phyloP scores from a whole-genome alignment of 2,113 vertebrate species.

The Oncorhynchus mykiss region DNA sequence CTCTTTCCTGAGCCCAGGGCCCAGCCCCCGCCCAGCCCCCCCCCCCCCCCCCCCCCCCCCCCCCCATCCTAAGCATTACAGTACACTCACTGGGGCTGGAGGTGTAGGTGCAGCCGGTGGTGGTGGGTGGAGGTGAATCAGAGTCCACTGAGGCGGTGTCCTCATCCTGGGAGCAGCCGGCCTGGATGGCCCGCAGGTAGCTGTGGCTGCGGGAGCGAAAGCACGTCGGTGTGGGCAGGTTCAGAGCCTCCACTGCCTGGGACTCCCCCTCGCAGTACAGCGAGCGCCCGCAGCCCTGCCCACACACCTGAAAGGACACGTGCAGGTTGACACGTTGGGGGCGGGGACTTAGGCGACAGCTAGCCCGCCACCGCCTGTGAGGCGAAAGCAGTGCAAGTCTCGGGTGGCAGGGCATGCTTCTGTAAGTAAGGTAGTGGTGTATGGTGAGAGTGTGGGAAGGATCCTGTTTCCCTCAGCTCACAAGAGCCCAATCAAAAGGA shows the following conservation, averaged over 20 bases:
- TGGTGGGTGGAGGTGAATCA: slow-evolving; percentile 85
- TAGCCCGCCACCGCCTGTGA: background rate
- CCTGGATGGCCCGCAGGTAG: slow-evolving; percentile 98
- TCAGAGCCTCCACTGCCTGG: slow-evolving; percentile 84
- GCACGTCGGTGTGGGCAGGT: slow-evolving; percentile 91
- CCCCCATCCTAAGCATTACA: slow-evolving; percentile 8
- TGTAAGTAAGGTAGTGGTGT: background rate
- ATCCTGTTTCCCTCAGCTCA: background rate
- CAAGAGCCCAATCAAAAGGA: background rate
- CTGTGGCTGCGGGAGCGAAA: slow-evolving; percentile 98
- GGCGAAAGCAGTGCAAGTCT: background rate
- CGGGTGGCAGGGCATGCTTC: background rate
- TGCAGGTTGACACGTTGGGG: slow-evolving; percentile 60
- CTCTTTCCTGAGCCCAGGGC: too few species aligned
- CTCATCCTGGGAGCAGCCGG: slow-evolving; percentile 96
- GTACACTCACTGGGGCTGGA: slow-evolving; percentile 86
- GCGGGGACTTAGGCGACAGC: slow-evolving; percentile 32
- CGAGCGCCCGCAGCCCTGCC: slow-evolving; percentile 78
- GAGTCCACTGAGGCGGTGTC: slow-evolving; percentile 89
- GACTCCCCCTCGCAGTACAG: slow-evolving; percentile 86
- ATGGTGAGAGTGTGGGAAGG: background rate
- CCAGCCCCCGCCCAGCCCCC: background rate
- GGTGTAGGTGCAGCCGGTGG: slow-evolving; percentile 81
- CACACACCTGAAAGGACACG: slow-evolving; percentile 78
- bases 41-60: background rate